Evolutionary conservation across 2,113 vertebrate species (phyloP), one percentile per base, ranked within the genome.

Genomic region (Corvus hawaiiensis): DNA sequence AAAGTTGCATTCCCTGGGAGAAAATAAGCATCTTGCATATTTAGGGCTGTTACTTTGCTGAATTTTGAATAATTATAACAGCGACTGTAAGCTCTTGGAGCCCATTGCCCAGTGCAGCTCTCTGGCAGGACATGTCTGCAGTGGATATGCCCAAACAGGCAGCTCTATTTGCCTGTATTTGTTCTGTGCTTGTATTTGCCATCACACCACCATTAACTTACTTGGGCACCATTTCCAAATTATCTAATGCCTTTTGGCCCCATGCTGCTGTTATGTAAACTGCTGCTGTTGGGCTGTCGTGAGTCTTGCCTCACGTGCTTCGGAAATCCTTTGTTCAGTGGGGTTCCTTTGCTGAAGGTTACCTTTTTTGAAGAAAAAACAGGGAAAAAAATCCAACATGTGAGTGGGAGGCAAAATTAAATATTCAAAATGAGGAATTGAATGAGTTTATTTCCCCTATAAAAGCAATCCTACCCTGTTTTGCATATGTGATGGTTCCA

Each of bases 261-360:
- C 10, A 0, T 39, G 3, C 17, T 66, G 22, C 72, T 48, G 30
- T 62, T 84, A 11, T 6, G 12, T 66, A 14, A 84, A 16, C 27
- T 9, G 3, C 24, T 19, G 7, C 44, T 10, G 2, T n/a, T 9
- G 3, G 64, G 16, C 59, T 80, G 44, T 30, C 0, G 0, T 4
- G 19, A 68, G 39, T 61, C 56, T 78, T 66, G 27, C 30, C 55
- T 56, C 35, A 26, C 0, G 0, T 48, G 32, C 15, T 8, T 27
- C 30, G 56, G 73, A 78, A 80, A 59, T 26, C 30, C 48, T 48
- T 17, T 32, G 17, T 61, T 48, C 27, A 59, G 1, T 22, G 43
- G 39, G 7, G 4, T 16, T 75, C 28, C 69, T 64, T 41, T 63
- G 17, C 23, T 41, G 21, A 10, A 35, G 32, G 17, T 61, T 81